Evolutionary conservation across 2,113 vertebrate genomes (phyloP).

Genomic region (Recurvirostra avosetta): DNA sequence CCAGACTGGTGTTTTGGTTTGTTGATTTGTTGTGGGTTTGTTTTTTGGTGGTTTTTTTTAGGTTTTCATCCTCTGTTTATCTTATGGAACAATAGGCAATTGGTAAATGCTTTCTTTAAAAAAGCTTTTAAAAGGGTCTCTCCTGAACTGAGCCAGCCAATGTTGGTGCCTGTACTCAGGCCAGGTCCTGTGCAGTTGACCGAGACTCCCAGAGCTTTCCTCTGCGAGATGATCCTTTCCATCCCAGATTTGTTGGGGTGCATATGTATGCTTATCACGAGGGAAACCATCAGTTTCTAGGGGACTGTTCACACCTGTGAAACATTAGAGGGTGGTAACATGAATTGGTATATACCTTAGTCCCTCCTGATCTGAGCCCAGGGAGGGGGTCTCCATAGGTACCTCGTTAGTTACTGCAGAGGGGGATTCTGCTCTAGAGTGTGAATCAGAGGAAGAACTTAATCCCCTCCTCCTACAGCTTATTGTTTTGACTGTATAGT

Average conservation of each 20-base stretch:
- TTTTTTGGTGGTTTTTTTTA: neutral
- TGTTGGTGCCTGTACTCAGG: neutral
- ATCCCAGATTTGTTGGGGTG: neutral
- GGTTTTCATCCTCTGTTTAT: neutral
- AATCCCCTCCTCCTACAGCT: neutral
- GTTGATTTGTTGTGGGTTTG: fast-evolving
- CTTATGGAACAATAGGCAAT: neutral
- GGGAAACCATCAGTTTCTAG: neutral
- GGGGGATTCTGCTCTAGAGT: neutral
- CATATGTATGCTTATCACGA: neutral
- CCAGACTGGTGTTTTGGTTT: neutral
- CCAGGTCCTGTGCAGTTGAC: neutral
- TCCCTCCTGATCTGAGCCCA: neutral
- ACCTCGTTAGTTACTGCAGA: neutral
- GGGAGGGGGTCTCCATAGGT: neutral
- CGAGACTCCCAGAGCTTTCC: neutral
- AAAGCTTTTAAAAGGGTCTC: neutral
- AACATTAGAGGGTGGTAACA: neutral
- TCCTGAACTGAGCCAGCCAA: neutral
- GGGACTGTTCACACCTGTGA: neutral
- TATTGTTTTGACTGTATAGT: neutral
- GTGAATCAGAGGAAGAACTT: neutral
- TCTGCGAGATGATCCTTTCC: neutral
- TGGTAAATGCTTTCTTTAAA: neutral
- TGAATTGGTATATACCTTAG: neutral